These are phyloP conservation scores for Lithodes maja DNA, from an alignment of 2,888 invertebrate species.

Conservation along the genomic window DNA sequence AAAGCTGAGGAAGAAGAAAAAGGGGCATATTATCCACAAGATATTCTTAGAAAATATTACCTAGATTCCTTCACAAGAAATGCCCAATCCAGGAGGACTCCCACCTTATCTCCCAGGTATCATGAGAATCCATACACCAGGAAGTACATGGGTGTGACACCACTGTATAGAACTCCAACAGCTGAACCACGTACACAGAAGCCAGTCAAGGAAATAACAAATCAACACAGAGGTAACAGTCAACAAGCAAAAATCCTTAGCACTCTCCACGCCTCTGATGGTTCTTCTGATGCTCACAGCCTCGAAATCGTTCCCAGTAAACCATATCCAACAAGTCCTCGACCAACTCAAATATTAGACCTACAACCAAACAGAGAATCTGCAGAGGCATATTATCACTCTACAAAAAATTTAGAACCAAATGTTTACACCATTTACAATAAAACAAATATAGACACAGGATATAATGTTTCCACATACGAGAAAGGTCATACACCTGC, in stretches of 20 bases:
- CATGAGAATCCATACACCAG: conserved; percentile 48
- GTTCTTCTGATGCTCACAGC: neutral
- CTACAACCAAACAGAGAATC: neutral
- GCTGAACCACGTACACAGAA: neutral
- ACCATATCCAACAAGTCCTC: conserved; percentile 31
- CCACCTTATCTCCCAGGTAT: conserved; percentile 17
- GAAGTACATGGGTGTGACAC: conserved; percentile 42
- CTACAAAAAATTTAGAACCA: neutral
- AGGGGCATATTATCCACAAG: conserved; percentile 46
- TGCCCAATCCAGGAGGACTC: conserved; percentile 14
- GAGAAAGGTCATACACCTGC: neutral
- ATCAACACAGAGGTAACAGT: neutral
- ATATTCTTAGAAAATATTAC: conserved; percentile 51
- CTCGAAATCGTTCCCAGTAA: conserved; percentile 10
- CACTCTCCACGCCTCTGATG: neutral
- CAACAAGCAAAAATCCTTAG: no score
- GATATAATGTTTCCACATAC: neutral
- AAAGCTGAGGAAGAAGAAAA: conserved; percentile 3
- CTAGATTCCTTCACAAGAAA: conserved; percentile 28
- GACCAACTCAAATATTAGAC: neutral
- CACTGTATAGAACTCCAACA: conserved; percentile 1
- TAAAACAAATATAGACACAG: no score
- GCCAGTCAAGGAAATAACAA: neutral
- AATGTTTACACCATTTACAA: no score
- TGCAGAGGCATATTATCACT: neutral